These are phyloP conservation scores for Tragelaphus scriptus DNA, from an alignment of 2,113 vertebrate genomes.

Conservation along the genomic window DNA sequence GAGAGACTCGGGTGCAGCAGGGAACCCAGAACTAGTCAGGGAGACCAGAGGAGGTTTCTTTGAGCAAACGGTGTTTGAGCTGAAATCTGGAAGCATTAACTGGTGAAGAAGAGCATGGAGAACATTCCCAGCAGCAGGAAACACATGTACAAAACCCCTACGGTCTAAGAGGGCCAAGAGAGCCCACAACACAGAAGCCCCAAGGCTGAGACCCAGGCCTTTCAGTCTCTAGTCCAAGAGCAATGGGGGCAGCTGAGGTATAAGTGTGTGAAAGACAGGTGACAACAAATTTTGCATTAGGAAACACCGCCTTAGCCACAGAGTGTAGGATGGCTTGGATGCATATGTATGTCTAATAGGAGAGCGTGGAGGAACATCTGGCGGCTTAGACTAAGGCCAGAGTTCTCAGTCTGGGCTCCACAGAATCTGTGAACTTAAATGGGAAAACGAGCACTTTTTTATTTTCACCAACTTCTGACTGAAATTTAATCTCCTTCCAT, in stretches of 20 bases:
- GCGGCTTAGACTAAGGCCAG: not conserved
- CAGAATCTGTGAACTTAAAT: not conserved
- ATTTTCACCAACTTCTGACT: not conserved
- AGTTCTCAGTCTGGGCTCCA: not conserved
- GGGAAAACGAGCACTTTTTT: not conserved
- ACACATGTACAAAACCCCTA: not conserved
- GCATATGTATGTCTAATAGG: fast-evolving
- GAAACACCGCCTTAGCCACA: not conserved
- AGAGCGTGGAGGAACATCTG: fast-evolving
- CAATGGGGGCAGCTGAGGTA: not conserved
- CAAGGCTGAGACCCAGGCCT: not conserved
- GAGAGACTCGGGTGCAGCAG: not conserved
- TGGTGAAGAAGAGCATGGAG: not conserved
- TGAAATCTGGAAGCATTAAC: not conserved
- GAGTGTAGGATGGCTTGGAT: not conserved
- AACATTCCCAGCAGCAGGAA: not conserved
- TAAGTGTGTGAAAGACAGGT: not conserved
- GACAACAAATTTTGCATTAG: not conserved
- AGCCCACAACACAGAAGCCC: not conserved
- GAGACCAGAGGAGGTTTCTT: not conserved
- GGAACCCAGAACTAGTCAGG: not conserved
- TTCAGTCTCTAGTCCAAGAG: not conserved
- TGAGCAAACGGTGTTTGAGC: not conserved
- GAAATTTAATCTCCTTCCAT: not conserved
- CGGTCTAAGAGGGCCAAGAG: not conserved